Evolutionary conservation across 2,888 invertebrate genomes (phyloP).

Genomic region (Petrolisthes cinctipes): DNA sequence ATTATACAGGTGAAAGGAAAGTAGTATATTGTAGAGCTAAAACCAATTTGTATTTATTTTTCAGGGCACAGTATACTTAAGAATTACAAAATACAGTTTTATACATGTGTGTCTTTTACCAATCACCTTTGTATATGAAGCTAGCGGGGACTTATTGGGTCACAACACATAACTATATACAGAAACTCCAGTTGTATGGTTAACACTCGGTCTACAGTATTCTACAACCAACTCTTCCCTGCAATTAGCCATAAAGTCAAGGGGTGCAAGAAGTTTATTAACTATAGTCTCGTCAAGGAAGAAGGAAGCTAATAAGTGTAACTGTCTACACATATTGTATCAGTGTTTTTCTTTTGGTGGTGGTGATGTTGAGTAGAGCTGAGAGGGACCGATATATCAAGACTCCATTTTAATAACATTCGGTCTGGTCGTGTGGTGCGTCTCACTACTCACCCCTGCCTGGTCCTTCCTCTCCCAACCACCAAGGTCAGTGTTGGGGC

Average conservation of each 20-base stretch:
- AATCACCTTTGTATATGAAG: too few species aligned
- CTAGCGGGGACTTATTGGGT: too few species aligned
- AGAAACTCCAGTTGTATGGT: too few species aligned
- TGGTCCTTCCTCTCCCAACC: slow-evolving; percentile 13
- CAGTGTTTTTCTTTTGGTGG: not conserved
- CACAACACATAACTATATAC: too few species aligned
- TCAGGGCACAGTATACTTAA: too few species aligned
- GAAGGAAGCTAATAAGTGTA: not conserved
- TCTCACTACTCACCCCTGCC: slow-evolving; percentile 46
- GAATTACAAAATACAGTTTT: too few species aligned
- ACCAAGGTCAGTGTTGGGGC: not conserved
- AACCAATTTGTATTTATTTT: too few species aligned
- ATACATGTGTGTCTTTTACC: too few species aligned
- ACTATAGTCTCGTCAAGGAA: not conserved
- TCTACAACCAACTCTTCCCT: not conserved
- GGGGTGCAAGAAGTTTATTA: not conserved
- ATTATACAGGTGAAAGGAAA: too few species aligned
- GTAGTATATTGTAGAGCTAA: too few species aligned
- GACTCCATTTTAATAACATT: slow-evolving; percentile 20
- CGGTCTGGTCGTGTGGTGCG: slow-evolving; percentile 21
- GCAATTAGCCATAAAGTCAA: not conserved
- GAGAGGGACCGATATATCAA: not conserved
- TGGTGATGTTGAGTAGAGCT: not conserved
- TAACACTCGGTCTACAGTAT: too few species aligned
- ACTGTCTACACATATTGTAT: not conserved